Percentiles rank a stretch among this genome's conserved stretches.
phyloP scores from a whole-genome alignment of 2,888 invertebrate species.

The Agrilus cyanescens region DNA sequence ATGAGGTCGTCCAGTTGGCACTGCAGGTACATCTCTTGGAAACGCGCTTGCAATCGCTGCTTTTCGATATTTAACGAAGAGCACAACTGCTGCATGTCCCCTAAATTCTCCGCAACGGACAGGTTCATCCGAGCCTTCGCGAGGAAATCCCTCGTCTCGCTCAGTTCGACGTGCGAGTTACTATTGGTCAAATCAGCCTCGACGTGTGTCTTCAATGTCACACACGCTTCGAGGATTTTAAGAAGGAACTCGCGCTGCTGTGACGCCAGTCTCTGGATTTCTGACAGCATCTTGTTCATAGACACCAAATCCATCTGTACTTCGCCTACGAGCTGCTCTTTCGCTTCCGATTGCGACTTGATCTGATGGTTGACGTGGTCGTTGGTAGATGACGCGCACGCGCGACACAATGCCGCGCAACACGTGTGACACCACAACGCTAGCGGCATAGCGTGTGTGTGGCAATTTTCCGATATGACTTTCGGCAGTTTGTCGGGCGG shows the following conservation, averaged over 20 bases:
- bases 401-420: conserved; percentile 50
- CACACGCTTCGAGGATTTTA: conserved; percentile 62
- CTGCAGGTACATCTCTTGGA: conserved; percentile 60
- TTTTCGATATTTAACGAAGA: conserved; percentile 51
- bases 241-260: conserved; percentile 61
- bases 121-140: conserved; percentile 49
- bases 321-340: conserved; percentile 52
- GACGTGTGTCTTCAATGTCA: conserved; percentile 60
- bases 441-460: conserved; percentile 60
- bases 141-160: conserved; percentile 51
- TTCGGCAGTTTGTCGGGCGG: conserved; percentile 34
- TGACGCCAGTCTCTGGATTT: conserved; percentile 57
- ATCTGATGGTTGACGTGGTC: conserved; percentile 57
- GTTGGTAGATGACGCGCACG: conserved; percentile 48
- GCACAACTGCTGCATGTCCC: conserved; percentile 50
- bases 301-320: conserved; percentile 54
- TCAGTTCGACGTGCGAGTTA: conserved; percentile 51
- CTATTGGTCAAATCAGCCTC: conserved; percentile 62
- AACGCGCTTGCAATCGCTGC: conserved; percentile 53
- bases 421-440: conserved; percentile 61
- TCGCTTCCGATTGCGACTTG: conserved; percentile 54
- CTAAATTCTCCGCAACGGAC: conserved; percentile 44
- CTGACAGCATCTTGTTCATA: conserved; percentile 56
- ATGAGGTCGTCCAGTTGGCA: conserved; percentile 60
- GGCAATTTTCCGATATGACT: conserved; percentile 49